Percentiles rank a stretch among this genome's conserved stretches.
Evolutionary conservation across 1,140 invertebrate genomes (phyloP).

Genomic region (Diorhabda elongata): DNA sequence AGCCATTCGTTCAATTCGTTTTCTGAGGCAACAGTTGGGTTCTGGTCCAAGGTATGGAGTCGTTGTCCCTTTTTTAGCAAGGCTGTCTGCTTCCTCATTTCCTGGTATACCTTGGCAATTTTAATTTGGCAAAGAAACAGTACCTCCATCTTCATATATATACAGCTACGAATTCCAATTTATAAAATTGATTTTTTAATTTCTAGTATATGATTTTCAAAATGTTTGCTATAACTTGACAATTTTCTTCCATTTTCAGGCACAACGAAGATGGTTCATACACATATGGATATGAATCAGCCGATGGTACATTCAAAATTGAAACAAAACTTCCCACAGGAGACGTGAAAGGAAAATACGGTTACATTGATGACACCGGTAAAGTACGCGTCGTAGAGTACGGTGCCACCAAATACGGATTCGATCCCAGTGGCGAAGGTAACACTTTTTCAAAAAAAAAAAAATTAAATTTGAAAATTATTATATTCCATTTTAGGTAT

Average conservation of each 20-base stretch:
- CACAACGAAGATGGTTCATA: slow-evolving; percentile 84
- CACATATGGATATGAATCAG: slow-evolving; percentile 81
- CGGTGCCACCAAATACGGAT: slow-evolving; percentile 81
- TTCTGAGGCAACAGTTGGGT: too few species aligned
- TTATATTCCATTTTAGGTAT: slow-evolving; percentile 47
- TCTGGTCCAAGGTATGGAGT: too few species aligned
- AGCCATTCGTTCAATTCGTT: too few species aligned
- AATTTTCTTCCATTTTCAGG: slow-evolving; percentile 48
- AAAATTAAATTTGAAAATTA: not conserved
- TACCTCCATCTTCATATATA: too few species aligned
- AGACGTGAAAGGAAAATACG: slow-evolving; percentile 80
- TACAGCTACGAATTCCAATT: too few species aligned
- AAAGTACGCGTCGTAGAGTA: slow-evolving; percentile 82
- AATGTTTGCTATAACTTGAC: too few species aligned
- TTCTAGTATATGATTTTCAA: too few species aligned
- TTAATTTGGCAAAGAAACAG: too few species aligned
- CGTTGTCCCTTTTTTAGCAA: too few species aligned
- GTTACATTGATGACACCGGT: slow-evolving; percentile 79
- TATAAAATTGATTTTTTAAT: too few species aligned
- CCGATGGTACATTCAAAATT: slow-evolving; percentile 80
- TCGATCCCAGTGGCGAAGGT: slow-evolving; percentile 80
- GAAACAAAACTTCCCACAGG: slow-evolving; percentile 75
- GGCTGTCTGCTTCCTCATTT: too few species aligned
- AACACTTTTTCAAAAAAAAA: not conserved
- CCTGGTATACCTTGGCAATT: too few species aligned